Base-by-base conservation (phyloP, 2,888 invertebrate species). In the Xestia xanthographa region DNA sequence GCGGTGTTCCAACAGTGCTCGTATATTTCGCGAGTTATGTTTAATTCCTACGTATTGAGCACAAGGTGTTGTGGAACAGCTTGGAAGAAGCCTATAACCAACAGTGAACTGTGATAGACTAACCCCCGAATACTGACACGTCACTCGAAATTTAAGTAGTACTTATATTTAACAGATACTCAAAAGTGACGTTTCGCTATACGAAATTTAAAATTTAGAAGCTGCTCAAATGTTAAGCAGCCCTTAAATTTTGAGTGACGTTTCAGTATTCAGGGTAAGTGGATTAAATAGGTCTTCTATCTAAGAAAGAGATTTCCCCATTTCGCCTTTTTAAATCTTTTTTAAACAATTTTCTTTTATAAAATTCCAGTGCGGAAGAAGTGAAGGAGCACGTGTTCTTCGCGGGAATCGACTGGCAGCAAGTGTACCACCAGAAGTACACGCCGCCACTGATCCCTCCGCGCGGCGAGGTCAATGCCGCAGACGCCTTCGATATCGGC, bases 401-500 rank as follows among this genome's bases (percentile, higher is more conserved):
- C 97, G 98, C 98, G 78, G 99, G 99, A 74, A 98, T 99, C 90
- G 99, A 99, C 96, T 99, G 99, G 99, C 99, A 99, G 94, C 99
- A 99, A 94, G 99, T 99, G 75, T 99, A 99, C 95, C 98, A 99
- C 90, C 99, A 99, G 96, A 99, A 99, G 95, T 99, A 99, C 96
- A 98, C 99, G 29, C 99, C 99, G 72, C 99, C 99, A 5, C 97
- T 99, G 88, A 99, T 99, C 88, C 99, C 99, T 71, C 99, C 99
- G 11, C 97, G 99, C 79, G 99, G 99, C 5, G 99, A 99, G 95
- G 99, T 99, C 45, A 99, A 99, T 95, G 99, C 99, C 5, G 99
- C 99, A 1, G 99, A 99, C 95, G 99, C 99, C 43, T 99, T 99
- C 95, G 99, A 99, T 94, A 99, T 99, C 92, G 99, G 99, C 84